Base-by-base conservation (phyloP, 2,797 vertebrate genomes). In the Astyanax mexicanus region DNA sequence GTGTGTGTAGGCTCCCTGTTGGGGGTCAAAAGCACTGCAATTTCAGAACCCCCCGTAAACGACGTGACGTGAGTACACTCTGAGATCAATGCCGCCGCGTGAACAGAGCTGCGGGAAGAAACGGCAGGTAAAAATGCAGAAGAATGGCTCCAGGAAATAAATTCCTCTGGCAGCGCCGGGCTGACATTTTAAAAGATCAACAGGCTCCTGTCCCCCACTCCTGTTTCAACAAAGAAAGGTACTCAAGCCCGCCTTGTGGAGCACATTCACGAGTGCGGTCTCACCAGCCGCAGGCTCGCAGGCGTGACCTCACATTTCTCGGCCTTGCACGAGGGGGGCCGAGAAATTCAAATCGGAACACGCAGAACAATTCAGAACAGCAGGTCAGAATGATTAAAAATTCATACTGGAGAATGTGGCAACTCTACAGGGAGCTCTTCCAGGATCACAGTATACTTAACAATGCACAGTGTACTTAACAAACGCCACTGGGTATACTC, bases 161-260 rank as follows among this genome's bases (percentile, higher is more conserved):
- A 47, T 58, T 73, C 70, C 69, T 74, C 69, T 64, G 86, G 74
- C 75, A 82, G 86, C 69, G 69, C 73, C 75, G 84, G 81, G 73
- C 61, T 92, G 91, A 88, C 90, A 91, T 91, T 90, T 92, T 38
- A 77, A 89, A 90, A 91, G 85, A 90, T 91, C 90, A 91, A 86
- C 88, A 84, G 72, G 83, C 84, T 84, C 83, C 49, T 66, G 62
- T 83, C 83, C 77, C 74, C 65, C 81, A 83, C 79, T 85, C 87
- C 86, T 81, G 85, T 85, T 84, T 86, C 81, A 81, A 84, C 84
- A 85, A 88, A 80, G 81, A 81, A 75, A 79, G 21, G 69, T 80
- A 82, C 83, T 79, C 64, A 23, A 78, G 83, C 75, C 76, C 62
- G 81, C 77, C 85, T 78, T 77, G 66, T n/a, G 62, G 42, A 68